Evolutionary conservation across 2,888 invertebrate species (phyloP).

Genomic region (Hirtodrosophila cameraria): DNA sequence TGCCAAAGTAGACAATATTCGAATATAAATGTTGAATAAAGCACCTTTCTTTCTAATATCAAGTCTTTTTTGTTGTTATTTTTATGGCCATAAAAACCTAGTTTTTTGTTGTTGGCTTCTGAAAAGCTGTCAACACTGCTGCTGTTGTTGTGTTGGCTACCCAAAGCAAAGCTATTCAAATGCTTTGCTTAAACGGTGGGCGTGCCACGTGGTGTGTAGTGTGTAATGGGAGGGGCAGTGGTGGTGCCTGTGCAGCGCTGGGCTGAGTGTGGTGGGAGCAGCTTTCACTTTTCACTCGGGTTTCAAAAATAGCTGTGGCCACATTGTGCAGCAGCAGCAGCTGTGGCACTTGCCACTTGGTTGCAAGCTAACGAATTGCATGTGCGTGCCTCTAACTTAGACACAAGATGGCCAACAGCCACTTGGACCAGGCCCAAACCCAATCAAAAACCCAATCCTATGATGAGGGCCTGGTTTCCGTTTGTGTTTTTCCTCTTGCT

Average conservation of each 20-base stretch:
- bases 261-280: conserved; percentile 22
- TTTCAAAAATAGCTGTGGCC: conserved; percentile 51
- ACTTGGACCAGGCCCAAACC: conserved; percentile 30
- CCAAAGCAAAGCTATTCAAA: conserved; percentile 29
- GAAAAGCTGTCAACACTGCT: too few species aligned
- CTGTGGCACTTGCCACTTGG: conserved; percentile 38
- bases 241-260: neutral
- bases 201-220: conserved; percentile 26
- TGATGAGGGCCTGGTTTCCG: conserved; percentile 20
- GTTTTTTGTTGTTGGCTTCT: too few species aligned
- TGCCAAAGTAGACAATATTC: too few species aligned
- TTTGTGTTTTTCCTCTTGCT: neutral
- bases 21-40: too few species aligned
- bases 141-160: neutral
- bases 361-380: conserved; percentile 60
- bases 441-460: too few species aligned
- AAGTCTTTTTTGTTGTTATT: too few species aligned
- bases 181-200: conserved; percentile 45
- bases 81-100: too few species aligned
- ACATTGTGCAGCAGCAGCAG: conserved; percentile 36
- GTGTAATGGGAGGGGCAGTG: neutral
- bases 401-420: conserved; percentile 25
- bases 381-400: conserved; percentile 56
- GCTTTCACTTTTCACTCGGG: conserved; percentile 61
- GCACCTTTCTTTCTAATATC: too few species aligned